Percentiles rank a stretch among this genome's conserved stretches.
Conservation (phyloP, 2,797 vertebrate species). For the Benthosema pterotum region DNA sequence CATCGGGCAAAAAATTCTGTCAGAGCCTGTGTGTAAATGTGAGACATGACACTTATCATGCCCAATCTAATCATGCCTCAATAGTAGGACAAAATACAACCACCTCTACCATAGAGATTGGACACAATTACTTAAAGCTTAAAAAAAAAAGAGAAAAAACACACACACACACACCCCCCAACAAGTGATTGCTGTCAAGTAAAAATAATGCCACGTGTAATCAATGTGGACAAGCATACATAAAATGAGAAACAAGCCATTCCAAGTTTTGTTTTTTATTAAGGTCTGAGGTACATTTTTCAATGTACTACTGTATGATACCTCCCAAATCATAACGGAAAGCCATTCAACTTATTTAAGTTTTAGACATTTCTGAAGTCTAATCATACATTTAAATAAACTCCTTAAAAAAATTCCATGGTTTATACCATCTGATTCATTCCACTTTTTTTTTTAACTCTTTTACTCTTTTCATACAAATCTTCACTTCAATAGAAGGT, state of each 20-base stretch:
- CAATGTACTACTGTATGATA: slow-evolving; percentile 48
- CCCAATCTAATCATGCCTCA: too few relatives aligned
- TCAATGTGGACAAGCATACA: not conserved
- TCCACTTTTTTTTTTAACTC: slow-evolving; percentile 62
- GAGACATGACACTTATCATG: too few relatives aligned
- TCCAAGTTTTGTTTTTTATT: slow-evolving; percentile 63
- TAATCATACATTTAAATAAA: slow-evolving; percentile 82
- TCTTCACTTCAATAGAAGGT: slow-evolving; percentile 88
- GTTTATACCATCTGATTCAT: slow-evolving; percentile 47
- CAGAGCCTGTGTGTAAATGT: too few relatives aligned
- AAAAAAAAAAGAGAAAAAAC: too few relatives aligned
- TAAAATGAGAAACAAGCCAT: not conserved
- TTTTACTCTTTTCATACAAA: slow-evolving; percentile 83
- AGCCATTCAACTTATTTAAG: slow-evolving; percentile 43
- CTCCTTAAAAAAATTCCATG: slow-evolving; percentile 60
- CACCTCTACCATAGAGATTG: too few relatives aligned
- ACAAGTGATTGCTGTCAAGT: too few relatives aligned
- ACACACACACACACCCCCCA: too few relatives aligned
- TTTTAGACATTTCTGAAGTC: slow-evolving; percentile 70
- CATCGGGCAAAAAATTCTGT: too few relatives aligned
- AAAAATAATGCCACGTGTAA: not conserved
- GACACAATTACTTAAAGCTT: too few relatives aligned
- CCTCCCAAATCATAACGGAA: slow-evolving; percentile 42
- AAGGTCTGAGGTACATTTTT: slow-evolving; percentile 69
- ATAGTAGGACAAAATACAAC: too few relatives aligned